A percentile compares a stretch with the other conserved stretches of the same genome.
Conservation (phyloP, 2,888 invertebrate genomes). For the Ommatoiulus sabulosus region DNA sequence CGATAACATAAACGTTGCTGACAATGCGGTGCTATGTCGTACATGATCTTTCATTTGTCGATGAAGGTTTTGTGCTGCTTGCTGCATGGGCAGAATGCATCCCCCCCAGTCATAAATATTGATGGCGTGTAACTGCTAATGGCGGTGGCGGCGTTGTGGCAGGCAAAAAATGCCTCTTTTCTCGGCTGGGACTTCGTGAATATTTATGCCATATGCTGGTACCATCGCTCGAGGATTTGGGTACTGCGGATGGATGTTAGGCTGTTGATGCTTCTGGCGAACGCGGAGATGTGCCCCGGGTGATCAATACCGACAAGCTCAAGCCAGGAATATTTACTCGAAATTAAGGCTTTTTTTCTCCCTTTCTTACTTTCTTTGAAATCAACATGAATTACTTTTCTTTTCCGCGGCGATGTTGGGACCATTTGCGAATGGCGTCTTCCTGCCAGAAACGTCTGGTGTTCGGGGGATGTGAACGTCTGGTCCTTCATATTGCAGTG, state of each 20-base stretch:
- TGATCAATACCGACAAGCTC: background rate
- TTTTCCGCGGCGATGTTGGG: background rate
- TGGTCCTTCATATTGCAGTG: too few relatives aligned
- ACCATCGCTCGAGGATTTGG: background rate
- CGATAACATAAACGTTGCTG: background rate
- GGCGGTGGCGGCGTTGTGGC: constrained; percentile 1
- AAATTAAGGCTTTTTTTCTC: background rate
- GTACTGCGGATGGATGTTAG: background rate
- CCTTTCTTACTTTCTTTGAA: background rate
- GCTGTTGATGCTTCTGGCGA: background rate
- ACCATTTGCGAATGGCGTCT: background rate
- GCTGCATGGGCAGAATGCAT: background rate
- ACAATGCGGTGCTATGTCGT: background rate
- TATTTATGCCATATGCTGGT: background rate
- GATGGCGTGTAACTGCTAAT: constrained; percentile 1
- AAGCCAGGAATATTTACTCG: background rate
- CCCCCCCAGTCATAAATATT: background rate
- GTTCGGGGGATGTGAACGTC: too few relatives aligned
- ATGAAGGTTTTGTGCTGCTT: background rate
- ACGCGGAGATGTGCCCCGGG: background rate
- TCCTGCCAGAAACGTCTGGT: background rate
- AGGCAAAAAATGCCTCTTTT: background rate
- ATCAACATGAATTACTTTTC: background rate
- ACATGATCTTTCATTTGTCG: background rate
- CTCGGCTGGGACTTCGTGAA: constrained; percentile 1